Conservation (phyloP, 2,113 vertebrate species). For the Sigmodon hispidus region DNA sequence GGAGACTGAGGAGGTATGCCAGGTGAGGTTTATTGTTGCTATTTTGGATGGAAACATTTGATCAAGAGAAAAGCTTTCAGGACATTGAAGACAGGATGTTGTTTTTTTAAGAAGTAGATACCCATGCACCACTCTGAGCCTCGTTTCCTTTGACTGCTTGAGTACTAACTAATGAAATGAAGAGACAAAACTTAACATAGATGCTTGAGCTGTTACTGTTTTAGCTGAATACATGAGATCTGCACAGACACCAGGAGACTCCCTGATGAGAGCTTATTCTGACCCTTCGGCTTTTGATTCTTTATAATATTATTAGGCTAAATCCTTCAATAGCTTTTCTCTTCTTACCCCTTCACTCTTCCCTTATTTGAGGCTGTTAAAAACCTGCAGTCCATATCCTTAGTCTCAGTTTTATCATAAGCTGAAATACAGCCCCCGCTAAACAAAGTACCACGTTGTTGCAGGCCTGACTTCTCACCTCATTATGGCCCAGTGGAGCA, state of each 20-base stretch:
- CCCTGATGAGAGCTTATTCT: constrained; percentile 70
- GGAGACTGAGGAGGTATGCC: not conserved
- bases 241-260: constrained; percentile 61
- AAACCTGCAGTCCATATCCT: constrained; percentile 81
- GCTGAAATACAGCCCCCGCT: constrained; percentile 84
- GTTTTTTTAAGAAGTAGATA: not conserved
- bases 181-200: constrained; percentile 15
- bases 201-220: not conserved
- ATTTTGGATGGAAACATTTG: constrained; percentile 37
- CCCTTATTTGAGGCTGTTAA: constrained; percentile 58
- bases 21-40: not conserved
- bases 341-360: not conserved
- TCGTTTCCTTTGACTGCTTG: constrained; percentile 27
- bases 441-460: constrained; percentile 88
- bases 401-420: constrained; percentile 85
- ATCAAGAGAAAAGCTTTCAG: not conserved
- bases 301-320: constrained; percentile 56
- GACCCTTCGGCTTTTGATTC: constrained; percentile 70
- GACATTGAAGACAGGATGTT: constrained; percentile 8
- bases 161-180: constrained; percentile 30
- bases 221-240: not conserved
- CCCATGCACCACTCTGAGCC: not conserved
- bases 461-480: constrained; percentile 88
- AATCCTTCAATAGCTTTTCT: constrained; percentile 65
- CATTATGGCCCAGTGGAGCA: constrained; percentile 88